Conservation (phyloP, 1,140 invertebrate genomes). For the Meloidogyne exigua region DNA sequence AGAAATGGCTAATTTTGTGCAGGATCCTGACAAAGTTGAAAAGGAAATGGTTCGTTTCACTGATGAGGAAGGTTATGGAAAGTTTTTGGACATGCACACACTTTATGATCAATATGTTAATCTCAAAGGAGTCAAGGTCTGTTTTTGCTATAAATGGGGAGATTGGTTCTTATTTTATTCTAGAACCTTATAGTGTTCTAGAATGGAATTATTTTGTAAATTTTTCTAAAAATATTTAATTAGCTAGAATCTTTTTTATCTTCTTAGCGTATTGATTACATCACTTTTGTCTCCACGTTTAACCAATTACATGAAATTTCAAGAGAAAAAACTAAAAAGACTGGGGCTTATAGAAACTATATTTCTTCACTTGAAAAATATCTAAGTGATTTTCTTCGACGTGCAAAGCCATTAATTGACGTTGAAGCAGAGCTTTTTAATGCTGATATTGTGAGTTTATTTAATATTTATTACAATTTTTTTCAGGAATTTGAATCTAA, state of each 20-base stretch:
- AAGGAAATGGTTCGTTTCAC: slow-evolving; percentile 80
- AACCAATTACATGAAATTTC: slow-evolving; percentile 95
- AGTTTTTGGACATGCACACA: slow-evolving; percentile 96
- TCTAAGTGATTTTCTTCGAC: slow-evolving; percentile 77
- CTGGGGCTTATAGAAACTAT: slow-evolving; percentile 69
- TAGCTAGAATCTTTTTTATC: background rate
- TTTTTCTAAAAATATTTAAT: too few relatives aligned
- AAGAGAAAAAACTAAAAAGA: slow-evolving; percentile 67
- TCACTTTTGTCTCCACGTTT: slow-evolving; percentile 87
- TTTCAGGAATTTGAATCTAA: slow-evolving; percentile 77
- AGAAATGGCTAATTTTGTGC: slow-evolving; percentile 56
- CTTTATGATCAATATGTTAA: slow-evolving; percentile 94
- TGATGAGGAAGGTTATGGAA: slow-evolving; percentile 99
- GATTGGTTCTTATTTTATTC: too few relatives aligned
- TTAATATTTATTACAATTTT: background rate
- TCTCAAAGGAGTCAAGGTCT: slow-evolving; percentile 87
- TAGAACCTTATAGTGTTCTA: too few relatives aligned
- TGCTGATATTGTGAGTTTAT: slow-evolving; percentile 36
- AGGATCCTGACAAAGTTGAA: slow-evolving; percentile 57
- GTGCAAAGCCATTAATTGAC: slow-evolving; percentile 88
- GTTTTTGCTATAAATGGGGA: background rate
- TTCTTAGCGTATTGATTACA: slow-evolving; percentile 87
- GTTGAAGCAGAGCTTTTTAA: slow-evolving; percentile 69
- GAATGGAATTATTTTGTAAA: too few relatives aligned
- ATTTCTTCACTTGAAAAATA: slow-evolving; percentile 82